phyloP scores from a whole-genome alignment of 92 coral and sea anemone genomes.

The Palythoa grandis region DNA sequence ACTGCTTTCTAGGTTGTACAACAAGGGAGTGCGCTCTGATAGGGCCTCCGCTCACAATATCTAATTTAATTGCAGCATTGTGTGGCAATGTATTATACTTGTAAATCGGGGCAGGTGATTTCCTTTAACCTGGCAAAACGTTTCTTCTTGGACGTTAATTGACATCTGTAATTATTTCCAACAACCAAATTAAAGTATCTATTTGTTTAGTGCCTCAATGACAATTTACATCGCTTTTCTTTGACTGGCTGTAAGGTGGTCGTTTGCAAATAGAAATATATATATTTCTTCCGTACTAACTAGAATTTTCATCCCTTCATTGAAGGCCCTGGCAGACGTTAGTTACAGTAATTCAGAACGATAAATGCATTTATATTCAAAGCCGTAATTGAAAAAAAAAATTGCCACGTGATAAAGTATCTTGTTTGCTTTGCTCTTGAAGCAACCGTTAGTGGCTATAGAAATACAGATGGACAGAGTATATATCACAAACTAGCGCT shows the following conservation, averaged over 20 bases:
- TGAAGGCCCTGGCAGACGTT: background rate
- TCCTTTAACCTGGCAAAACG: slow-evolving; percentile 50
- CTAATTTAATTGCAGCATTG: slow-evolving; percentile 72
- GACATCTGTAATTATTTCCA: slow-evolving; percentile 82
- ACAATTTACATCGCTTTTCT: slow-evolving; percentile 69
- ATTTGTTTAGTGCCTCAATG: slow-evolving; percentile 76
- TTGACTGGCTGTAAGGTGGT: slow-evolving; percentile 25
- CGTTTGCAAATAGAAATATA: slow-evolving; percentile 27
- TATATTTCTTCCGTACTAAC: background rate
- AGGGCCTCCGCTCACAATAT: slow-evolving; percentile 58
- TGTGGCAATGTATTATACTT: slow-evolving; percentile 76
- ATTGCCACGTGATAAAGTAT: slow-evolving; percentile 3
- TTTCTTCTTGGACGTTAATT: slow-evolving; percentile 70
- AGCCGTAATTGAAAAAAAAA: background rate
- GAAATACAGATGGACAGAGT: slow-evolving; percentile 5
- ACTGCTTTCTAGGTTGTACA: slow-evolving; percentile 21
- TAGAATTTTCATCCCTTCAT: background rate
- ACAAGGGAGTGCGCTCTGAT: slow-evolving; percentile 39
- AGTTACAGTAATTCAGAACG: slow-evolving; percentile 11
- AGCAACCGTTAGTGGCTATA: slow-evolving; percentile 13
- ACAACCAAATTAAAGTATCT: slow-evolving; percentile 81
- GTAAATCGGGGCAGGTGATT: slow-evolving; percentile 93
- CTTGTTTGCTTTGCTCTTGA: slow-evolving; percentile 34
- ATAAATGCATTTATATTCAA: background rate
- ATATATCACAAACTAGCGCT: slow-evolving; percentile 8